Evolutionary conservation across 2,797 vertebrate genomes (phyloP).

Genomic region (Crenichthys baileyi): DNA sequence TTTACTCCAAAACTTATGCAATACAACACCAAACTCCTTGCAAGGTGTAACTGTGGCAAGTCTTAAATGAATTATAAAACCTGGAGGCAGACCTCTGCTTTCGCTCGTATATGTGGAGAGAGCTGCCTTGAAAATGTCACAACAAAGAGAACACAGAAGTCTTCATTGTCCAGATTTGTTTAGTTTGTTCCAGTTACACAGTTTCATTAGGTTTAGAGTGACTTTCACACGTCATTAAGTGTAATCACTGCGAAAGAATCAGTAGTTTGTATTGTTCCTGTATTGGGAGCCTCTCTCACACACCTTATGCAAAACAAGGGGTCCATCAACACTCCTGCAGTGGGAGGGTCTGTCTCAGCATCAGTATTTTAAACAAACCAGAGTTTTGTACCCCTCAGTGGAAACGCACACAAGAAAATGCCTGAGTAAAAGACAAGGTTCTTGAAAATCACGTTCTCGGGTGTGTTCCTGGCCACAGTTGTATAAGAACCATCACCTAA

Average conservation of each 20-base stretch:
- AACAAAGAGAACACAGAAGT: too few relatives aligned
- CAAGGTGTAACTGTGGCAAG: too few relatives aligned
- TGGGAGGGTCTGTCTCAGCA: neutral
- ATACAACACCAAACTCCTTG: neutral
- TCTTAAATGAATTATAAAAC: neutral
- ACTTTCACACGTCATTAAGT: neutral
- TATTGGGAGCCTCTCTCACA: too few relatives aligned
- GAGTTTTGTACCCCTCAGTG: too few relatives aligned
- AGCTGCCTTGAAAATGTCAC: too few relatives aligned
- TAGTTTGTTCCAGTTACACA: too few relatives aligned
- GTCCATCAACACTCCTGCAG: neutral
- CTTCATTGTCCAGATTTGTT: too few relatives aligned
- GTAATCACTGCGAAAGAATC: neutral
- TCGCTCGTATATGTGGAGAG: neutral
- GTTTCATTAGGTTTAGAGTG: neutral
- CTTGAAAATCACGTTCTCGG: too few relatives aligned
- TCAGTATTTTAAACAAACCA: neutral
- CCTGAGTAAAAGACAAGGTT: too few relatives aligned
- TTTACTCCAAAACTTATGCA: neutral
- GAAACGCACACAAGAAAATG: too few relatives aligned
- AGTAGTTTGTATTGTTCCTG: too few relatives aligned
- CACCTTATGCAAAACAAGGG: too few relatives aligned
- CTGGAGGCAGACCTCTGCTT: neutral
- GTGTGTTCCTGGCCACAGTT: neutral
- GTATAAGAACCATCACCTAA: neutral